These are phyloP conservation scores for Podocnemis expansa DNA, from an alignment of 2,113 vertebrate species.

Conservation along the genomic window DNA sequence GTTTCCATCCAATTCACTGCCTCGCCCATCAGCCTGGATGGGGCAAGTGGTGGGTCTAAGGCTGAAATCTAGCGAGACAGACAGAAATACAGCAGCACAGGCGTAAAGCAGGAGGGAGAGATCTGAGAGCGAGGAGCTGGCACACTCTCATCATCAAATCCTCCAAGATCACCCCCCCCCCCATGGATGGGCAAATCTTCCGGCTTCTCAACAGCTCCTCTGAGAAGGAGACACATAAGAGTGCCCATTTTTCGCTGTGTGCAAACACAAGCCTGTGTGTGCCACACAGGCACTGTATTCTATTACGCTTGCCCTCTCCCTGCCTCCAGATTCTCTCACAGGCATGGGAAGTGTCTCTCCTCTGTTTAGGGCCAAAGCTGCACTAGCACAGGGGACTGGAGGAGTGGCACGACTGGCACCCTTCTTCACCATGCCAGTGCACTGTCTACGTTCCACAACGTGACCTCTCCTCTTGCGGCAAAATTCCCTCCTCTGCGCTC, in stretches of 20 bases:
- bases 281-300: neutral
- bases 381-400: neutral
- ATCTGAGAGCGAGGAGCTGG: accelerated
- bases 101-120: neutral
- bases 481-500: neutral
- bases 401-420: slow-evolving; percentile 25
- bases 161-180: neutral
- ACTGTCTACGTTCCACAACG: slow-evolving; percentile 66
- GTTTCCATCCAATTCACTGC: accelerated
- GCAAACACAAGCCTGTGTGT: neutral
- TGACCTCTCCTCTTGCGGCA: neutral
- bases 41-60: neutral
- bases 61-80: neutral
- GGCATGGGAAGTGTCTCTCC: neutral
- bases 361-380: neutral
- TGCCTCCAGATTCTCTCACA: accelerated
- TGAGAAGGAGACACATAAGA: neutral
- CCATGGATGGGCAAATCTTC: accelerated
- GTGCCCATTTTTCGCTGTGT: accelerated
- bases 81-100: neutral
- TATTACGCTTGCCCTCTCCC: too few relatives aligned
- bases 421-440: slow-evolving; percentile 27
- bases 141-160: accelerated
- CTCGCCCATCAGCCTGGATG: accelerated
- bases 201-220: neutral